Evolutionary conservation across 2,113 vertebrate genomes (phyloP).

Genomic region (Colaptes auratus): DNA sequence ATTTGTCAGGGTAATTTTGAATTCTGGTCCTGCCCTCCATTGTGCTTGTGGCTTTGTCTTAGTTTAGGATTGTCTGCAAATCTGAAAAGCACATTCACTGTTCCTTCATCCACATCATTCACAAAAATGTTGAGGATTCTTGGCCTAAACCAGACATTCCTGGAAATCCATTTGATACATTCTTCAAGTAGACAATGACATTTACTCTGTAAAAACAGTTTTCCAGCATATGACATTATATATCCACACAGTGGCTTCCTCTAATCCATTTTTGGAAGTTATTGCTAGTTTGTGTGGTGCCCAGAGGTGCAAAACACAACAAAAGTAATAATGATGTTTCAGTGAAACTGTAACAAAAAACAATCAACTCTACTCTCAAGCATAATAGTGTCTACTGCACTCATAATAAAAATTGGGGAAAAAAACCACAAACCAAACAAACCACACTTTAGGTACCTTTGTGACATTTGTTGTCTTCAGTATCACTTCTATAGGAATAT

Average conservation of each 20-base stretch:
- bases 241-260: not conserved
- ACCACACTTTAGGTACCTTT: conserved; percentile 74
- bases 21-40: not conserved
- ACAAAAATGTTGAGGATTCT: not conserved
- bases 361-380: not conserved
- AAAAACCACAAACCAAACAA: not conserved
- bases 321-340: not conserved
- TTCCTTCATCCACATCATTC: not conserved
- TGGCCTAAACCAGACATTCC: not conserved
- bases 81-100: not conserved
- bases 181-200: not conserved
- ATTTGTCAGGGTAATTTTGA: not conserved
- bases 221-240: not conserved
- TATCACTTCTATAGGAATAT: conserved; percentile 68
- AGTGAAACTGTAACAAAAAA: not conserved
- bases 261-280: not conserved
- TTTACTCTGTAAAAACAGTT: not conserved
- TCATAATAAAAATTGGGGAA: not conserved
- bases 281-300: not conserved
- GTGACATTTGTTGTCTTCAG: conserved; percentile 63
- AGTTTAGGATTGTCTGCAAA: not conserved
- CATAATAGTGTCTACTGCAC: not conserved
- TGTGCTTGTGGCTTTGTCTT: not conserved
- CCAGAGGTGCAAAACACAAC: not conserved
- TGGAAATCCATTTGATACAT: not conserved